These are phyloP conservation scores for Pseudopleuronectes americanus DNA, from an alignment of 2,797 vertebrate species.

Conservation along the genomic window DNA sequence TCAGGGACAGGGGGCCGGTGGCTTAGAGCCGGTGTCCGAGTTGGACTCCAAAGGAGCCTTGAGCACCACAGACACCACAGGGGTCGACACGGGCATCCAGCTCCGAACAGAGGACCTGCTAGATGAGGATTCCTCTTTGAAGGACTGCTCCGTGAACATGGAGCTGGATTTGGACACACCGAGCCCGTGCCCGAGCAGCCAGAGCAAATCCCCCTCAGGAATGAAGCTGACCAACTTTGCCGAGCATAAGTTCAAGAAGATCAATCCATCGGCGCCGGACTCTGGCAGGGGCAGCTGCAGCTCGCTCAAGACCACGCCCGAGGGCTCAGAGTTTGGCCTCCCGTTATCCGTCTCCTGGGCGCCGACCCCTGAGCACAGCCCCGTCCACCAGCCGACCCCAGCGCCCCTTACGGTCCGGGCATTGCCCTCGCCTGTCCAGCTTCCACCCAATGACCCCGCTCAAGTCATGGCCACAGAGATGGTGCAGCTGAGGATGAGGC, in stretches of 20 bases:
- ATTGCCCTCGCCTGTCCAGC: conserved; percentile 56
- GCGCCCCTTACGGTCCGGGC: conserved; percentile 32
- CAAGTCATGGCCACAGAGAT: conserved; percentile 97
- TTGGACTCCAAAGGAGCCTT: conserved; percentile 85
- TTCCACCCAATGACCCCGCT: conserved; percentile 88
- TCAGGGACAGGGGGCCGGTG: conserved; percentile 66
- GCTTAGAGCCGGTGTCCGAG: conserved; percentile 86
- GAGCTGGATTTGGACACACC: conserved; percentile 93
- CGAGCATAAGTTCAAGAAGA: conserved; percentile 94
- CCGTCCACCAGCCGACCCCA: conserved; percentile 77
- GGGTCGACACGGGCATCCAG: conserved; percentile 96
- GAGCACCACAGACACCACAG: conserved; percentile 90
- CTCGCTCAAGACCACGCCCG: conserved; percentile 95
- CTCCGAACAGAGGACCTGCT: conserved; percentile 95
- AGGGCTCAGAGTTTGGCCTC: conserved; percentile 92
- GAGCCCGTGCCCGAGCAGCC: conserved; percentile 91
- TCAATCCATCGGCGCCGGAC: conserved; percentile 87
- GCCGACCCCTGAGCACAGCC: conserved; percentile 89
- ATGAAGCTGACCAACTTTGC: conserved; percentile 97
- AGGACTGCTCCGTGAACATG: conserved; percentile 95
- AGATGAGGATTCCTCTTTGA: conserved; percentile 97
- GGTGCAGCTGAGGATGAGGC: conserved; percentile 94
- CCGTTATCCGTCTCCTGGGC: conserved; percentile 93
- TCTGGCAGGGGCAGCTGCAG: conserved; percentile 82
- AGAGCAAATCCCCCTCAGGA: conserved; percentile 88